Conservation (phyloP, 2,888 invertebrate genomes). For the Lomographa bimaculata region DNA sequence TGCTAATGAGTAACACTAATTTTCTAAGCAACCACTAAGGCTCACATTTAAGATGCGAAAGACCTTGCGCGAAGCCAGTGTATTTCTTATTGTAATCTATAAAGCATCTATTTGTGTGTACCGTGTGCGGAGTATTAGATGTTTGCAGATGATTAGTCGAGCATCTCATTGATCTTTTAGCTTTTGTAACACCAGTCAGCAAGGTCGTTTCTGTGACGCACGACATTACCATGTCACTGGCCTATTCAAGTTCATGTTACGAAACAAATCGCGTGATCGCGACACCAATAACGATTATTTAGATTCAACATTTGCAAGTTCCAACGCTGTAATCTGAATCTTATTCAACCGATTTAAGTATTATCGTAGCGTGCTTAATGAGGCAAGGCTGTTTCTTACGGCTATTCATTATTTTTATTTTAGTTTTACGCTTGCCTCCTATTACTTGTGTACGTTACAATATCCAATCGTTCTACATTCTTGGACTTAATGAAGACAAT, state of each 20-base stretch:
- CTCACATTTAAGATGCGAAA: too few species aligned
- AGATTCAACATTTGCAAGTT: too few species aligned
- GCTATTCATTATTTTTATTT: too few species aligned
- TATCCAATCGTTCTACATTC: constrained; percentile 25
- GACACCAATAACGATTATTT: neutral
- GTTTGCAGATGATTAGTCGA: constrained; percentile 11
- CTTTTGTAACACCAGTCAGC: constrained; percentile 16
- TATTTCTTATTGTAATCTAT: too few species aligned
- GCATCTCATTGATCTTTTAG: constrained; percentile 18
- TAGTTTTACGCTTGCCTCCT: constrained; percentile 10
- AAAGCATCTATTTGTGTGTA: too few species aligned
- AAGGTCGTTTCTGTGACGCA: constrained; percentile 16
- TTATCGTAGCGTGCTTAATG: too few species aligned
- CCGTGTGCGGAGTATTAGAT: too few species aligned
- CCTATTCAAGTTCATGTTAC: constrained; percentile 12
- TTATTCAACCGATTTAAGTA: too few species aligned
- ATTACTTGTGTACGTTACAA: constrained; percentile 14
- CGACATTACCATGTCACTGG: constrained; percentile 11
- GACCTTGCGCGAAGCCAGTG: too few species aligned
- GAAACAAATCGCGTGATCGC: constrained; percentile 6
- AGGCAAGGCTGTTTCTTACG: too few species aligned
- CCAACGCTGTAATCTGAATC: too few species aligned
- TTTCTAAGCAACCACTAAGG: constrained; percentile 23
- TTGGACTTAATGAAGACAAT: constrained; percentile 15
- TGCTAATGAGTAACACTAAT: constrained; percentile 32